Conservation (phyloP, 2,888 invertebrate species). For the Microctonus aethiopoides region DNA sequence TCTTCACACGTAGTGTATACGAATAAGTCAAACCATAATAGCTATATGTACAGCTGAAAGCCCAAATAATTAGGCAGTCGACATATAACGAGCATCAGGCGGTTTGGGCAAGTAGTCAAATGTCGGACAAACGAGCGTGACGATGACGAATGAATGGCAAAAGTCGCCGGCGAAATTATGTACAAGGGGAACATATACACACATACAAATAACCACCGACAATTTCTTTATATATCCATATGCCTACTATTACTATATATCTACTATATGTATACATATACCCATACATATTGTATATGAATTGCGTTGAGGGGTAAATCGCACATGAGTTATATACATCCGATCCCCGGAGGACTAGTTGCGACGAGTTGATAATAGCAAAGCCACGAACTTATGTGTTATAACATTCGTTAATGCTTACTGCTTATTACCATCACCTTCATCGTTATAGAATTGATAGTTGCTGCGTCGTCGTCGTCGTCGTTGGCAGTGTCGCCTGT, state of each 20-base stretch:
- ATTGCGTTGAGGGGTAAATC: neutral
- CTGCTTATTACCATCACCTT: neutral
- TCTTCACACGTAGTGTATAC: neutral
- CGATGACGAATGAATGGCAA: conserved; percentile 31
- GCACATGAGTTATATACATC: neutral
- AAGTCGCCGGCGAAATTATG: conserved; percentile 16
- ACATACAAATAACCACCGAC: neutral
- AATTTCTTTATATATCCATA: neutral
- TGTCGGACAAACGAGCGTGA: conserved; percentile 28
- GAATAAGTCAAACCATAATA: neutral
- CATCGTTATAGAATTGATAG: too few species aligned
- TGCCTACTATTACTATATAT: too few species aligned
- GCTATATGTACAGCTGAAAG: conserved; percentile 15
- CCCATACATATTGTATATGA: conserved; percentile 1
- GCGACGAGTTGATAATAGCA: neutral
- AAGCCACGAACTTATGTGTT: conserved; percentile 11
- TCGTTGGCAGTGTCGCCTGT: neutral
- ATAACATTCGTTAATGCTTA: neutral
- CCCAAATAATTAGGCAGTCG: conserved; percentile 24
- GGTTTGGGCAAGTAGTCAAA: conserved; percentile 8
- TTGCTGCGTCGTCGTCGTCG: too few species aligned
- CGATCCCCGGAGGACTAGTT: conserved; percentile 21
- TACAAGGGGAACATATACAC: conserved; percentile 4
- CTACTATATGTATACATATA: neutral
- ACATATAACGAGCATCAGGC: conserved; percentile 21